These are phyloP conservation scores for Periphyllus acericola DNA, from an alignment of 2,888 invertebrate genomes.

Conservation along the genomic window DNA sequence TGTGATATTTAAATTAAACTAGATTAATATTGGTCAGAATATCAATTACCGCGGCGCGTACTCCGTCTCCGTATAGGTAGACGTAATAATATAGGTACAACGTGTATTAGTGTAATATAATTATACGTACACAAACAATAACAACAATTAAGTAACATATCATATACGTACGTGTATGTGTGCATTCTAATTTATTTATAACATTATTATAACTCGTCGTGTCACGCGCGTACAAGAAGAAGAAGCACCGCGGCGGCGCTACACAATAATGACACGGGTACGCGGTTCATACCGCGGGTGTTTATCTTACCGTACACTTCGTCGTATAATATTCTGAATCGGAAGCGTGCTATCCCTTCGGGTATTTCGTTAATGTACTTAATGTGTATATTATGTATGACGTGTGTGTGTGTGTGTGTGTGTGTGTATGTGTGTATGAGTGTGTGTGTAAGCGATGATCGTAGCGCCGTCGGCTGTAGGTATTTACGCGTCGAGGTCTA, in stretches of 20 bases:
- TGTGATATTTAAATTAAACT: conserved; percentile 49
- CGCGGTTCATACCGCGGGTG: too few relatives aligned
- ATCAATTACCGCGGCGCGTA: not conserved
- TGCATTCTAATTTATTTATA: not conserved
- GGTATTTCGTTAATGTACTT: not conserved
- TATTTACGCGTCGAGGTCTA: not conserved
- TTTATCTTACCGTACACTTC: not conserved
- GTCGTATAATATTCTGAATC: not conserved
- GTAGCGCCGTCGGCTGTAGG: not conserved
- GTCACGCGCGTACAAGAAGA: not conserved
- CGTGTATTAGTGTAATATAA: not conserved
- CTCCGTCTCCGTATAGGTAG: not conserved
- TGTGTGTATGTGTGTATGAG: too few relatives aligned
- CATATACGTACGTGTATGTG: not conserved
- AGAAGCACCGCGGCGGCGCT: not conserved
- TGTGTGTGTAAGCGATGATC: not conserved
- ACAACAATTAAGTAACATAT: not conserved
- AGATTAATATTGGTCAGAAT: conserved; percentile 51
- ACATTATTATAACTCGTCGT: not conserved
- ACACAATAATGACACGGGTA: not conserved
- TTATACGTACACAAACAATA: not conserved
- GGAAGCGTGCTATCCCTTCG: not conserved
- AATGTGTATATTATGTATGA: not conserved
- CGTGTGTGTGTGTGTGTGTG: too few relatives aligned
- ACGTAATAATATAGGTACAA: not conserved